A percentile compares a stretch with the other conserved stretches of the same genome.
Conservation (phyloP, 1,140 invertebrate genomes). For the Musca domestica region DNA sequence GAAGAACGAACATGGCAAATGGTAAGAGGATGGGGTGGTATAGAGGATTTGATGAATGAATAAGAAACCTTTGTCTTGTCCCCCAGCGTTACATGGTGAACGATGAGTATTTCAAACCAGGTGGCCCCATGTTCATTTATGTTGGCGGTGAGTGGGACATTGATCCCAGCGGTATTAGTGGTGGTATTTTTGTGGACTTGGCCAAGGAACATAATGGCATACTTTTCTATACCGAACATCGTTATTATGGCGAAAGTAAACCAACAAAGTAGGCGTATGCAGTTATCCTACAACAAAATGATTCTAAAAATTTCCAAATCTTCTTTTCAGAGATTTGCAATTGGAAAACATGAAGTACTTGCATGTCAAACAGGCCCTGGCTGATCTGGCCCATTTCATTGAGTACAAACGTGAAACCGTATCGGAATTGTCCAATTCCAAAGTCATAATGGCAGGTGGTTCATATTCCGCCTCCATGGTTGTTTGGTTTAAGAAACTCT, state of each 20-base stretch:
- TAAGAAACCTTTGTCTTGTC: not conserved
- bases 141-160: constrained; percentile 71
- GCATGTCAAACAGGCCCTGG: constrained; percentile 73
- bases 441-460: constrained; percentile 67
- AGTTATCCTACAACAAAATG: too few species aligned
- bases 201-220: constrained; percentile 65
- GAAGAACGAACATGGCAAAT: constrained; percentile 67
- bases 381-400: constrained; percentile 73
- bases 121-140: constrained; percentile 58
- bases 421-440: constrained; percentile 46
- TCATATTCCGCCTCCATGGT: constrained; percentile 80
- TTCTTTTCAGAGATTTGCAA: constrained; percentile 50
- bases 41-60: not conserved
- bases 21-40: constrained; percentile 35
- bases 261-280: constrained; percentile 63
- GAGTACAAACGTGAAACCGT: constrained; percentile 55
- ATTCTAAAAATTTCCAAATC: not conserved
- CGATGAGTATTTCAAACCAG: constrained; percentile 59
- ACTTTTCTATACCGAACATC: constrained; percentile 72
- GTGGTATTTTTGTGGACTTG: constrained; percentile 61
- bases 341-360: constrained; percentile 67
- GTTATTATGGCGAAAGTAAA: constrained; percentile 76
- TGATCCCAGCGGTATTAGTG: constrained; percentile 53
- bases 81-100: constrained; percentile 59
- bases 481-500: constrained; percentile 73